Evolutionary conservation across 1,140 invertebrate genomes (phyloP).

Genomic region (Drepana arcuata): DNA sequence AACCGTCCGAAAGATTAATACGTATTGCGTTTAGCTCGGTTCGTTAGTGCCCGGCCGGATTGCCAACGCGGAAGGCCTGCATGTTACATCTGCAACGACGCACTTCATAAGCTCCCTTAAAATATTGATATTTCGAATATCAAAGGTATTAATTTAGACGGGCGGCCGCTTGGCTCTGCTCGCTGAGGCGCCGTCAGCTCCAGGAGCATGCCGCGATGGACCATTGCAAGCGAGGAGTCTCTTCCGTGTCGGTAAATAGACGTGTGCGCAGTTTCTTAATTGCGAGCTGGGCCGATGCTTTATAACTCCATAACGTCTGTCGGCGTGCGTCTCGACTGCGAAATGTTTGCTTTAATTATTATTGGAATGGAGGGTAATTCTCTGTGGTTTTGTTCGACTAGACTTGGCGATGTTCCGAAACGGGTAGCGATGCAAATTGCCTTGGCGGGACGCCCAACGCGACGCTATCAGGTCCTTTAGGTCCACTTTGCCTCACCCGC

Average conservation of each 20-base stretch:
- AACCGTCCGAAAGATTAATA: constrained; percentile 17
- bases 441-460: constrained; percentile 67
- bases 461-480: constrained; percentile 50
- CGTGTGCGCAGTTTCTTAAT: constrained; percentile 63
- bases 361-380: constrained; percentile 71
- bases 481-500: constrained; percentile 41
- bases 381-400: constrained; percentile 70
- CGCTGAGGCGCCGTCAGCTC: constrained; percentile 23
- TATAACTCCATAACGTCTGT: constrained; percentile 65
- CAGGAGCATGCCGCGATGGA: constrained; percentile 41
- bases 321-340: constrained; percentile 54
- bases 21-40: constrained; percentile 21
- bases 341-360: constrained; percentile 72
- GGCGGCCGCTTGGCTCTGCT: constrained; percentile 35
- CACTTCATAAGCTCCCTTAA: constrained; percentile 52
- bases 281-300: constrained; percentile 61
- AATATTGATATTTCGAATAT: constrained; percentile 66
- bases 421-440: constrained; percentile 70
- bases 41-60: constrained; percentile 32
- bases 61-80: constrained; percentile 52
- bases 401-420: constrained; percentile 72
- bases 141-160: constrained; percentile 65
- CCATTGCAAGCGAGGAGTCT: constrained; percentile 59
- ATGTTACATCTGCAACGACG: constrained; percentile 29
- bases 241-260: constrained; percentile 69